Conservation (phyloP, 2,888 invertebrate species). For the Venusia cambrica region DNA sequence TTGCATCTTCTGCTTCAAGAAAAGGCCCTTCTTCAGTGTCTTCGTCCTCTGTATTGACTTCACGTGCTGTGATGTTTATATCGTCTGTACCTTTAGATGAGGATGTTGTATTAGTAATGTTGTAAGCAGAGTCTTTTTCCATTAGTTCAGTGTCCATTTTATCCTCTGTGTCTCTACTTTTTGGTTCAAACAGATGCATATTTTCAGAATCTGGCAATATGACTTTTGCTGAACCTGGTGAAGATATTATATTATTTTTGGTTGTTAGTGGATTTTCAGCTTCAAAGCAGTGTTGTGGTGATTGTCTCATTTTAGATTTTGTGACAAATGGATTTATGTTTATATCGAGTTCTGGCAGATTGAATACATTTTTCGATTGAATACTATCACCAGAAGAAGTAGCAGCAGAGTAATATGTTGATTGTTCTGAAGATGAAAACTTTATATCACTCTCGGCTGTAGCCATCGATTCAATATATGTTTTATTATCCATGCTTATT, state of each 20-base stretch:
- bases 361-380: slow-evolving; percentile 56
- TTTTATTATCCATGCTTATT: slow-evolving; percentile 14
- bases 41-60: slow-evolving; percentile 68
- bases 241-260: slow-evolving; percentile 32
- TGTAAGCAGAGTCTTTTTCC: slow-evolving; percentile 40
- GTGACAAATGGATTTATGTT: slow-evolving; percentile 62
- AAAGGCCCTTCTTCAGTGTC: slow-evolving; percentile 72
- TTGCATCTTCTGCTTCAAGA: slow-evolving; percentile 56
- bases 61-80: slow-evolving; percentile 48
- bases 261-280: slow-evolving; percentile 35
- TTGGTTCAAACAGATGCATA: slow-evolving; percentile 8
- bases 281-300: slow-evolving; percentile 37
- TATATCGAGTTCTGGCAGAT: slow-evolving; percentile 62
- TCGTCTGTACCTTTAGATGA: slow-evolving; percentile 51
- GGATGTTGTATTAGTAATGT: slow-evolving; percentile 40
- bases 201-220: slow-evolving; percentile 12
- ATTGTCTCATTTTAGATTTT: slow-evolving; percentile 51
- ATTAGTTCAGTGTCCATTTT: slow-evolving; percentile 37
- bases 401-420: slow-evolving; percentile 45
- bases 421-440: slow-evolving; percentile 52
- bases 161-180: slow-evolving; percentile 20
- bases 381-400: slow-evolving; percentile 44
- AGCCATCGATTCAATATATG: slow-evolving; percentile 12
- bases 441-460: slow-evolving; percentile 31
- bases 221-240: slow-evolving; percentile 28